Conservation (phyloP, 2,113 vertebrate species). For the Tychaedon coryphoeus region DNA sequence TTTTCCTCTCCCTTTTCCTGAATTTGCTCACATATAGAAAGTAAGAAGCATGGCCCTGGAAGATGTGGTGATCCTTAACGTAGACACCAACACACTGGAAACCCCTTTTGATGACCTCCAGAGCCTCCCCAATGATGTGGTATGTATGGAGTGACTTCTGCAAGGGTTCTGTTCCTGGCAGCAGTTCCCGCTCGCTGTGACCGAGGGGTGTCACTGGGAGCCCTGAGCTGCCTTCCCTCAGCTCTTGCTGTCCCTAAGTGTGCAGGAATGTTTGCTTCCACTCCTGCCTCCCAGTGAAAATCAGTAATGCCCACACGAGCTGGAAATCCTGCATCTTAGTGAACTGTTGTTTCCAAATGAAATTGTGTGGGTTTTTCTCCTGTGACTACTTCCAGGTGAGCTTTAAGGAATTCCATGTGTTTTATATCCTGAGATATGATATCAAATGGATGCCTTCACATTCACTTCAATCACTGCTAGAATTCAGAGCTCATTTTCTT, state of each 20-base stretch:
- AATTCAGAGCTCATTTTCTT: background rate
- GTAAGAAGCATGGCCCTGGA: conserved; percentile 89
- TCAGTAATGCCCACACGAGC: background rate
- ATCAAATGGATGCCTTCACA: background rate
- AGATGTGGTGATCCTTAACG: conserved; percentile 89
- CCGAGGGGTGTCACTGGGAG: rapidly evolving
- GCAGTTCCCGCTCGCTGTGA: background rate
- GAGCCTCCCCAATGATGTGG: conserved; percentile 94
- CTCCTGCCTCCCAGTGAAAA: background rate
- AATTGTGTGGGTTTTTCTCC: background rate
- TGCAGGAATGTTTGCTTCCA: background rate
- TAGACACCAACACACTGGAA: conserved; percentile 96
- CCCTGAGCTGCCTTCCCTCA: background rate
- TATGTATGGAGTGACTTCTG: conserved; percentile 52
- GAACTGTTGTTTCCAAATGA: background rate
- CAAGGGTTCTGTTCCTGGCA: background rate
- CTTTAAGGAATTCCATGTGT: background rate
- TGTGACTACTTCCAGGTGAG: background rate
- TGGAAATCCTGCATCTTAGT: background rate
- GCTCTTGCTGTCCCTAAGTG: background rate
- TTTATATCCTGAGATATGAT: background rate
- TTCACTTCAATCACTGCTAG: background rate
- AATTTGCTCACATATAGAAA: conserved; percentile 75
- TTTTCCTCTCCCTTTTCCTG: background rate
- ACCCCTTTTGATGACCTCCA: conserved; percentile 95